These are phyloP conservation scores for Lasioglossum calceatum DNA, from an alignment of 2,888 invertebrate species.

Conservation along the genomic window DNA sequence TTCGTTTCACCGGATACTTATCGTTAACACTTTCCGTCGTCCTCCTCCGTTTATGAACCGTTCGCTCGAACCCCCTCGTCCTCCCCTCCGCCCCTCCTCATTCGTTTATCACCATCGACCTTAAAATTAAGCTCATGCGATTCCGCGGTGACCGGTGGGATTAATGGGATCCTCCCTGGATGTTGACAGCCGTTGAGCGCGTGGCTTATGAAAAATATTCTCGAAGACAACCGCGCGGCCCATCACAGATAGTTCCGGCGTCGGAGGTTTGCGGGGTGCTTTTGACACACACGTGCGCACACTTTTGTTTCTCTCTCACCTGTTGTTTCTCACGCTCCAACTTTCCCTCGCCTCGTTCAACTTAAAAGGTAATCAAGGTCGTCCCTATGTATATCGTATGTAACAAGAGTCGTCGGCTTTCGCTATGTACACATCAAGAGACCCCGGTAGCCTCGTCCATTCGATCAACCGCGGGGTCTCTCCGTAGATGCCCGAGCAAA, in stretches of 20 bases:
- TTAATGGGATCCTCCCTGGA: conserved; percentile 23
- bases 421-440: conserved; percentile 49
- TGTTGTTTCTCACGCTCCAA: conserved; percentile 67
- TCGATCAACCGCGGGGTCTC: not conserved
- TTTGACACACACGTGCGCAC: not conserved
- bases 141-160: conserved; percentile 29
- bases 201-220: conserved; percentile 71
- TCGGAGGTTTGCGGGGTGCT: conserved; percentile 64
- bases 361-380: conserved; percentile 71
- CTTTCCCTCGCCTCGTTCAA: conserved; percentile 52
- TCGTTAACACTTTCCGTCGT: conserved; percentile 56
- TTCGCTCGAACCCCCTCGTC: conserved; percentile 10
- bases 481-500: not conserved
- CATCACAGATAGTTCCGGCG: conserved; percentile 72
- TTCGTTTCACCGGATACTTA: conserved; percentile 66
- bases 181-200: conserved; percentile 40
- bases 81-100: not conserved
- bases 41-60: conserved; percentile 12
- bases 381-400: conserved; percentile 60
- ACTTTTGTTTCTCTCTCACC: conserved; percentile 38
- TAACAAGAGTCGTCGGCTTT: conserved; percentile 60
- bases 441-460: not conserved
- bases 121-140: conserved; percentile 60
- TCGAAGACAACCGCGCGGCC: conserved; percentile 60
- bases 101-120: conserved; percentile 22